Base-by-base conservation (phyloP, 2,888 invertebrate species). In the Plebejus melissa region DNA sequence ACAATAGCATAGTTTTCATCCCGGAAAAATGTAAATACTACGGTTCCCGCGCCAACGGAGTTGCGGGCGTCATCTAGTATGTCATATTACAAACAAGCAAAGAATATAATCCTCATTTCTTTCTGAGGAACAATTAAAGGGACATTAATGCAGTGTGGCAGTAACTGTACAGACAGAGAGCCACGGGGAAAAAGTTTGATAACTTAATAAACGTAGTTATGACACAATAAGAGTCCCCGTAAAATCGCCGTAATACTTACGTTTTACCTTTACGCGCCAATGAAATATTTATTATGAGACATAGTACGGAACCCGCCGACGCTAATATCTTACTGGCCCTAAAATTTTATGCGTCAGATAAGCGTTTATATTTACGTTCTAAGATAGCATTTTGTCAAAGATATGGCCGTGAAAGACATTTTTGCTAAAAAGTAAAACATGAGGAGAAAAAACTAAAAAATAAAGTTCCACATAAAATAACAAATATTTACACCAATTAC, bases 291-390 rank as follows among this genome's bases (percentile, higher is more conserved):
- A 79, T 76, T 57, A 72, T 65, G n/a, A 38, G 41, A 69, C 36
- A 76, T 76, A 76, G 76, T 71, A 77, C 74, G 69, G 58, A 76
- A 77, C 77, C 46, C 74, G 71, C 75, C 50, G 75, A 77, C 71
- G 77, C 78, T 77, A 79, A 77, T 76, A 79, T 76, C 77, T 79
- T 77, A 79, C 77, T 77, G 75, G 75, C 74, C 79, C 78, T 79
- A 77, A 81, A 80, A 81, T 77, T 79, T 81, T 79, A 81, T 75
- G 79, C 77, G 76, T 76, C 57, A 80, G 80, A 80, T 79, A 80
- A 80, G 78, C 79, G 78, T 78, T 77, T 76, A 78, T 78, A 79
- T 80, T 79, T 80, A 80, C 54, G 72, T 13, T 28, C 2, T 32
- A 13, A 72, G 41, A 71, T 71, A 71, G 22, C 71, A 11, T 46